These are phyloP conservation scores for Lordiphosa clarofinis DNA, from an alignment of 1,140 invertebrate species.

Conservation along the genomic window DNA sequence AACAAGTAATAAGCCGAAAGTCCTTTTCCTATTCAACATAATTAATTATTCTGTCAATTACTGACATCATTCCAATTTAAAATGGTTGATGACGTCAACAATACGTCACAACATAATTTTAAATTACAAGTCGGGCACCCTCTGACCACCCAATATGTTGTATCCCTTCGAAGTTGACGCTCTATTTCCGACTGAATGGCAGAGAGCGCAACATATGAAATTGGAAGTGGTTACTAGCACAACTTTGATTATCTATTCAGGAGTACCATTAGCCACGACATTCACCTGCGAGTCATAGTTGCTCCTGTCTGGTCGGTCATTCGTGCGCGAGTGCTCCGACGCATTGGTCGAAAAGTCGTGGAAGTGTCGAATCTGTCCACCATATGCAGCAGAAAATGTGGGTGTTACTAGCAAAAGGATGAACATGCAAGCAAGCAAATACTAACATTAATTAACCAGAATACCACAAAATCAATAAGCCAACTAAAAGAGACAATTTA, in stretches of 20 bases:
- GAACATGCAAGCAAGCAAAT: conserved; percentile 27
- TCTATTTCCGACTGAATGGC: conserved; percentile 4
- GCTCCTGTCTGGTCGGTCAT: conserved; percentile 34
- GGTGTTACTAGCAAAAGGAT: conserved; percentile 24
- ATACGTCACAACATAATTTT: conserved; percentile 22
- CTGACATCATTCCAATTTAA: no score
- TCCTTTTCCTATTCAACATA: background rate
- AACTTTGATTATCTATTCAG: conserved; percentile 39
- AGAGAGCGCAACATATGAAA: conserved; percentile 18
- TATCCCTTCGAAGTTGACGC: background rate
- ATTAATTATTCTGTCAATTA: no score
- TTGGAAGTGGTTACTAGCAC: conserved; percentile 6
- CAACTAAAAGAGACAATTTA: background rate
- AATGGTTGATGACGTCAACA: background rate
- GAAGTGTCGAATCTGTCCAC: conserved; percentile 13
- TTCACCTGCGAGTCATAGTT: conserved; percentile 6
- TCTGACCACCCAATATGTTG: conserved; percentile 2
- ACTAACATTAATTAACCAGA: conserved; percentile 4
- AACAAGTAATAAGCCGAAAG: conserved; percentile 4
- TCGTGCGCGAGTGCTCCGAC: conserved; percentile 47
- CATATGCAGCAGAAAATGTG: conserved; percentile 5
- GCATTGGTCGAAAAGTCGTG: conserved; percentile 35
- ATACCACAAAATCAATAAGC: conserved; percentile 4
- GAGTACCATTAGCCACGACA: conserved; percentile 28
- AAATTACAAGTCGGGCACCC: conserved; percentile 36